Conservation (phyloP, 2,113 vertebrate genomes). For the Anhinga anhinga region DNA sequence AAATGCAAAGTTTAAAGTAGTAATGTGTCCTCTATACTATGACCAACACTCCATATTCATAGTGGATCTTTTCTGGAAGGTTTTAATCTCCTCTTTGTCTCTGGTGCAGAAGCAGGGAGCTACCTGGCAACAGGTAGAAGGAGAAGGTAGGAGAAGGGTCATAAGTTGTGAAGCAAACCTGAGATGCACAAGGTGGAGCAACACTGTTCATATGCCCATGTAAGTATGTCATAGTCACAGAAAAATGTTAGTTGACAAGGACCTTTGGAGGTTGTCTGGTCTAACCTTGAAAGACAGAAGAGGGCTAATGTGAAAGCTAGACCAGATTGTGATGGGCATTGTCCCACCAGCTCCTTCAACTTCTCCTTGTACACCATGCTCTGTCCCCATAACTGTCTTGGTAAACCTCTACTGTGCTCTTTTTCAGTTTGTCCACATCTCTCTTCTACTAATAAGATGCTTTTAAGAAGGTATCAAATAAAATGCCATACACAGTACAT, state of each 20-base stretch:
- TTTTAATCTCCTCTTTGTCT: background rate
- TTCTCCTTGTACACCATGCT: background rate
- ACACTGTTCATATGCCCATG: background rate
- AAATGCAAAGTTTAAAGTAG: too few relatives aligned
- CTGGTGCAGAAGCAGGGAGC: background rate
- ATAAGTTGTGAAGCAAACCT: background rate
- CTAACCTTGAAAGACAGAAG: background rate
- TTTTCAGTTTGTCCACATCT: background rate
- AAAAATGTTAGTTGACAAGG: background rate
- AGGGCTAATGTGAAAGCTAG: background rate
- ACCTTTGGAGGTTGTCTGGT: background rate
- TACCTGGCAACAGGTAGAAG: too few relatives aligned
- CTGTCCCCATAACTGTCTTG: background rate
- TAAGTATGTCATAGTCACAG: background rate
- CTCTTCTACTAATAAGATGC: background rate
- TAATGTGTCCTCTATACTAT: background rate
- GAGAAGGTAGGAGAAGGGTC: background rate
- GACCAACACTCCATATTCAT: background rate
- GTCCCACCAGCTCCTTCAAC: background rate
- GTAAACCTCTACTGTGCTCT: background rate
- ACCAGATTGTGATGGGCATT: fast-evolving
- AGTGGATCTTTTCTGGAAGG: background rate
- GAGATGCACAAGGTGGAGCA: background rate
- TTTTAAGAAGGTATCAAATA: background rate
- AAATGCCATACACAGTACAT: background rate